Evolutionary conservation across 2,797 vertebrate species (phyloP).

Genomic region (Acrocephalus scirpaceus): DNA sequence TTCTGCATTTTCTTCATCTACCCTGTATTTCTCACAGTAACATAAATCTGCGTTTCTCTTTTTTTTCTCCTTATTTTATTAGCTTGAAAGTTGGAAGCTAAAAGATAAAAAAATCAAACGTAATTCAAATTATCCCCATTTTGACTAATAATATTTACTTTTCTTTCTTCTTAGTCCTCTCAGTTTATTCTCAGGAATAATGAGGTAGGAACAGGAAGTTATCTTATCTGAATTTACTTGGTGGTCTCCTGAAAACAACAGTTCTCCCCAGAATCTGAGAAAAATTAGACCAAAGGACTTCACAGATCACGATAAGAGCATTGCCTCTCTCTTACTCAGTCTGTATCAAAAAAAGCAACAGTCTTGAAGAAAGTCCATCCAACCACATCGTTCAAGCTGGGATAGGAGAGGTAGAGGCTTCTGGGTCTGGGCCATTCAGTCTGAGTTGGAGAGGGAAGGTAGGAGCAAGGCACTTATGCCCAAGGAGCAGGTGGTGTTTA

Average conservation of each 20-base stretch:
- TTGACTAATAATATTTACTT: background rate
- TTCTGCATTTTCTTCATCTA: background rate
- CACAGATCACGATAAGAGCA: background rate
- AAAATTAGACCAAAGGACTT: background rate
- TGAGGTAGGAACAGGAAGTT: background rate
- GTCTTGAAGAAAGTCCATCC: background rate
- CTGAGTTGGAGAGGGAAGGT: background rate
- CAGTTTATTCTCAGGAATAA: background rate
- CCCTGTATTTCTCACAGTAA: background rate
- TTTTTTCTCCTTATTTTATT: background rate
- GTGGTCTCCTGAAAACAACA: background rate
- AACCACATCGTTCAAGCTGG: rapidly evolving
- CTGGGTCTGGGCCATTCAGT: rapidly evolving
- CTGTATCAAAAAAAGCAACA: background rate
- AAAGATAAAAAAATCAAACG: background rate
- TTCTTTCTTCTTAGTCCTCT: background rate
- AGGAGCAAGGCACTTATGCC: background rate
- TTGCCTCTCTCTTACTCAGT: background rate
- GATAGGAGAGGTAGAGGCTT: background rate
- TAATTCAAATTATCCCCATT: background rate
- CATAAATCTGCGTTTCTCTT: background rate
- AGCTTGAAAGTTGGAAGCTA: background rate
- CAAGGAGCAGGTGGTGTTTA: background rate
- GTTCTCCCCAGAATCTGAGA: background rate
- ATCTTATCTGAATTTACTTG: background rate